phyloP scores from a whole-genome alignment of 2,113 vertebrate genomes.

The Phaethornis superciliosus region DNA sequence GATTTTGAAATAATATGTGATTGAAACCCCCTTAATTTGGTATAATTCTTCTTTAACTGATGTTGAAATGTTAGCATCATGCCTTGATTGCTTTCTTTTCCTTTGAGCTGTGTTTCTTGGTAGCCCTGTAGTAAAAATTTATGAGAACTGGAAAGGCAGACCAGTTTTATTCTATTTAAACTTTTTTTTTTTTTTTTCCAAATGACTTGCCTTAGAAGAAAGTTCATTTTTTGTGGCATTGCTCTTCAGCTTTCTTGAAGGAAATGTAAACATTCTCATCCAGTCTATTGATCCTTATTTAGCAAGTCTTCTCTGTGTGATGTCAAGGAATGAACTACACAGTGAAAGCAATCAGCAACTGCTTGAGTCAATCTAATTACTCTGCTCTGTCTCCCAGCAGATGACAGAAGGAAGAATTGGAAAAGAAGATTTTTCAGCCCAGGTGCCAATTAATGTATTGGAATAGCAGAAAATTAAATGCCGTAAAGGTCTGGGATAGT shows the following conservation, averaged over 20 bases:
- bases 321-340: slow-evolving; percentile 33
- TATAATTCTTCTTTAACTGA: not conserved
- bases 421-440: slow-evolving; percentile 21
- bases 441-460: slow-evolving; percentile 13
- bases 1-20: not conserved
- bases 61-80: slow-evolving; percentile 1
- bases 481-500: not conserved
- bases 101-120: not conserved
- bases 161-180: not conserved
- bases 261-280: slow-evolving; percentile 37
- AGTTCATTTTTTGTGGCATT: not conserved
- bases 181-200: not conserved
- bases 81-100: slow-evolving; percentile 6
- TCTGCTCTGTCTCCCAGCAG: slow-evolving; percentile 11
- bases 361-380: slow-evolving; percentile 57
- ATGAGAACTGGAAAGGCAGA: not conserved
- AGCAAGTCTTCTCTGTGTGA: slow-evolving; percentile 9
- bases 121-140: not conserved
- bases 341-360: slow-evolving; percentile 55
- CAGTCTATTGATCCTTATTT: slow-evolving; percentile 52
- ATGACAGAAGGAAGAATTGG: slow-evolving; percentile 32
- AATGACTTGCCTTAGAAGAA: not conserved
- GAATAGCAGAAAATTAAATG: slow-evolving; percentile 60
- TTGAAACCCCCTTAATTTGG: not conserved
- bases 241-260: slow-evolving; percentile 7